A percentile compares a stretch with the other conserved stretches of the same genome.
Evolutionary conservation across 2,113 vertebrate genomes (phyloP).

Genomic region (Hystrix cristata): DNA sequence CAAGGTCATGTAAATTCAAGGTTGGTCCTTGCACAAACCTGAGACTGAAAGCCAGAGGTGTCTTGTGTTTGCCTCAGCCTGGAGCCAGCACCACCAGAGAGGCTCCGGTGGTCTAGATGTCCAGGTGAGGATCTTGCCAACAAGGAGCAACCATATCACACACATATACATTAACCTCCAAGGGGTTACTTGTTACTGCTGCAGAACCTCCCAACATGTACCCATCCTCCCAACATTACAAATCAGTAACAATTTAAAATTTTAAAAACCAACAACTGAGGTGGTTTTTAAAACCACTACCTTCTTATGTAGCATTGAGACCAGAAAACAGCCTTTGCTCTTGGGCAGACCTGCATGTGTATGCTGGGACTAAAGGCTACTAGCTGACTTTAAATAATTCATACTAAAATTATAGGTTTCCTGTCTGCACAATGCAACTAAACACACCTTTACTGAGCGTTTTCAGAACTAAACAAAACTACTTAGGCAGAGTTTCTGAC

Average conservation of each 20-base stretch:
- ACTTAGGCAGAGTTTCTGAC: not conserved
- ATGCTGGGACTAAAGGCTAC: not conserved
- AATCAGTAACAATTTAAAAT: slow-evolving; percentile 36
- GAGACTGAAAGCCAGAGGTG: not conserved
- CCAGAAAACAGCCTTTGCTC: not conserved
- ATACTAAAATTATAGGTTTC: slow-evolving; percentile 41
- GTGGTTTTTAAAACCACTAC: not conserved
- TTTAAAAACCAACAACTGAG: not conserved
- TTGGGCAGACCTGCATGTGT: not conserved
- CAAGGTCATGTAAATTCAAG: not conserved
- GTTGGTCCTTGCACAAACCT: not conserved
- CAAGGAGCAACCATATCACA: not conserved
- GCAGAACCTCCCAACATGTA: not conserved
- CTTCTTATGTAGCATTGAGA: not conserved
- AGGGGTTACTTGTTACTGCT: not conserved
- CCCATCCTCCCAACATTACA: not conserved
- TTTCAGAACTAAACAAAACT: slow-evolving; percentile 61
- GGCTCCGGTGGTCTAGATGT: not conserved
- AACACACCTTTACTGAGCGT: not conserved
- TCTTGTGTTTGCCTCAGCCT: not conserved
- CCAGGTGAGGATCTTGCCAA: not conserved
- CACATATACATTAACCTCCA: not conserved
- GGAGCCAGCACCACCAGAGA: not conserved
- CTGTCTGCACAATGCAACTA: not conserved
- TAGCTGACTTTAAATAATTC: not conserved